Evolutionary conservation across 1,140 invertebrate species (phyloP), one percentile per base, ranked within the genome.

Genomic region (Drosophila lacertosa): DNA sequence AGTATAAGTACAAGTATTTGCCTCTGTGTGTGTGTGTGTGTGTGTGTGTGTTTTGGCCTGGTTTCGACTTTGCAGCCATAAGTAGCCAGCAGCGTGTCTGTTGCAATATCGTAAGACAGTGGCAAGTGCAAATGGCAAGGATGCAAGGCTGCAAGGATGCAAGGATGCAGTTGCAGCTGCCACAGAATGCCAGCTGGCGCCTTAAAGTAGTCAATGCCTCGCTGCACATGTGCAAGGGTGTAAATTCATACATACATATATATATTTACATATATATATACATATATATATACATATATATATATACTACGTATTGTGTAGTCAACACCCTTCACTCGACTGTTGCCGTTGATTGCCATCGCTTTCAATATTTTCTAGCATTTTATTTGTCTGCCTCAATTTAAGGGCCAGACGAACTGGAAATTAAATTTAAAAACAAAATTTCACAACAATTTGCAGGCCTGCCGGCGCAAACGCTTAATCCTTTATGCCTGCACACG

Each of bases 391-490:
- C 71, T 58, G 69, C 71, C 54, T 63, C 66, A 67, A 67, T 78
- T 74, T 75, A 32, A 48, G n/a, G 51, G 54, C 62, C 26, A 40
- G n/a, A 54, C n/a, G 35, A 54, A 63, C 20, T 67, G 32, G 0
- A 73, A 72, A 81, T 86, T 50, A 68, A 84, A 86, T 77, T 81
- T 76, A 69, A 80, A 76, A 79, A 66, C 18, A 69, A 84, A 83
- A 63, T 65, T 79, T 54, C 65, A 68, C 39, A 86, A 81, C 81
- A 86, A 84, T 84, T 84, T 70, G 58, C 74, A 74, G 59, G 78
- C 78, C 74, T 77, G 55, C 40, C 54, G 69, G 74, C 79, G 53
- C 51, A 62, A 67, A 42, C 39, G 77, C 75, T 84, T 81, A 86
- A 84, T 84, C 82, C 81, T 84, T 84, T 84, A 69, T 80, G 82